A percentile compares a stretch with the other conserved stretches of the same genome.
Evolutionary conservation across 2,113 vertebrate species (phyloP).

Genomic region (Pluvialis apricaria): DNA sequence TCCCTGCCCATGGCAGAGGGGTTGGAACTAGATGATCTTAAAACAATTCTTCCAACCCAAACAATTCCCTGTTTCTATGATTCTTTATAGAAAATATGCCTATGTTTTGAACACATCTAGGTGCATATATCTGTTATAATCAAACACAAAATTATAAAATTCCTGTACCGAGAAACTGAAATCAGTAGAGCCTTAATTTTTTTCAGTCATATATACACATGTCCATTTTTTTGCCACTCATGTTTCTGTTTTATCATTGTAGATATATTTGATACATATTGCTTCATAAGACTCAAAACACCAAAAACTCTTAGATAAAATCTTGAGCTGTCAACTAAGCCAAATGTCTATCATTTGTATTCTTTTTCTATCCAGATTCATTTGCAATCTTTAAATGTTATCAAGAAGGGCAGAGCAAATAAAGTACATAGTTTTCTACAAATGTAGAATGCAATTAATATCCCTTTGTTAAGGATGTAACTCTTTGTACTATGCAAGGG

Average conservation of each 20-base stretch:
- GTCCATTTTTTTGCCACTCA: accelerated
- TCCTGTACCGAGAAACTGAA: neutral
- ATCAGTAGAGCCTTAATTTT: neutral
- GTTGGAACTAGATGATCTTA: neutral
- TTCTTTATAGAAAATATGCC: neutral
- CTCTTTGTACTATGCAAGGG: neutral
- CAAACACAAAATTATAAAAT: neutral
- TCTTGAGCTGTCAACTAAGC: neutral
- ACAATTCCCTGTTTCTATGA: neutral
- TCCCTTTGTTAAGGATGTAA: neutral
- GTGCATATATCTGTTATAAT: neutral
- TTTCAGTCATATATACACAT: neutral
- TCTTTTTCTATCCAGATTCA: neutral
- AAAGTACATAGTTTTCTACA: neutral
- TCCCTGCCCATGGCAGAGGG: neutral
- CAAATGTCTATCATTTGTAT: neutral
- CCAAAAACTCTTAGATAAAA: neutral
- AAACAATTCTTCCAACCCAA: neutral
- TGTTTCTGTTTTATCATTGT: neutral
- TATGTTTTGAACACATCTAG: neutral
- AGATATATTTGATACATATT: neutral
- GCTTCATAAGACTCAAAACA: neutral
- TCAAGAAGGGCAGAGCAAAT: neutral
- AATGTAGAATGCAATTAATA: neutral
- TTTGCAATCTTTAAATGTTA: neutral